Conservation (phyloP, 2,888 invertebrate species). For the Phaonia tiefii region DNA sequence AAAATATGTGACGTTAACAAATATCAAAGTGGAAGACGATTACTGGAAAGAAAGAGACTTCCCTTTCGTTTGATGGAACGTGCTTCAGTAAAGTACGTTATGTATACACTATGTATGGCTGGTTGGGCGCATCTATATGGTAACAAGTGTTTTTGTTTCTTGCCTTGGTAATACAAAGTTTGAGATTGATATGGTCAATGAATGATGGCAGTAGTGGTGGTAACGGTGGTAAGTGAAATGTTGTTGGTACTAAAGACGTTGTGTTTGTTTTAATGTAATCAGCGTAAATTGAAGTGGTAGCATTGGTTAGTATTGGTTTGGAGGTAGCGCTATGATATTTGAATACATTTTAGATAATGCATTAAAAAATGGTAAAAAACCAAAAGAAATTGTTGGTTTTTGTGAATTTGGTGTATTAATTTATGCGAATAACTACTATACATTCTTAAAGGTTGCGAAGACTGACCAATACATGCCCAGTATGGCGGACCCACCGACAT, state of each 20-base stretch:
- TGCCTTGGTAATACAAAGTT: slow-evolving; percentile 53
- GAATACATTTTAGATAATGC: slow-evolving; percentile 57
- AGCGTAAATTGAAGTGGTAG: slow-evolving; percentile 4
- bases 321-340: slow-evolving; percentile 25
- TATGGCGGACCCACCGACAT: background rate
- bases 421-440: slow-evolving; percentile 47
- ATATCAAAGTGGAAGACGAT: slow-evolving; percentile 31
- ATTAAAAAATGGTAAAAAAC: slow-evolving; percentile 52
- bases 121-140: background rate
- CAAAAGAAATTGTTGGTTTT: slow-evolving; percentile 44
- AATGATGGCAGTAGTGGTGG: slow-evolving; percentile 7
- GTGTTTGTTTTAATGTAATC: slow-evolving; percentile 11
- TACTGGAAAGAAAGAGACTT: slow-evolving; percentile 68
- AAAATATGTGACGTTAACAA: slow-evolving; percentile 33
- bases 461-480: background rate
- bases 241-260: slow-evolving; percentile 49
- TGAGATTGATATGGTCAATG: slow-evolving; percentile 47
- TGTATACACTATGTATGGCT: slow-evolving; percentile 11
- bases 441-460: slow-evolving; percentile 57
- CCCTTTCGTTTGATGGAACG: slow-evolving; percentile 76
- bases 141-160: slow-evolving; percentile 60
- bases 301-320: background rate
- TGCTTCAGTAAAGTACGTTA: slow-evolving; percentile 8
- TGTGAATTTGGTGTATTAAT: slow-evolving; percentile 47
- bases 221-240: slow-evolving; percentile 11